phyloP scores from a whole-genome alignment of 2,797 vertebrate species.

The Smutsia temminckii region DNA sequence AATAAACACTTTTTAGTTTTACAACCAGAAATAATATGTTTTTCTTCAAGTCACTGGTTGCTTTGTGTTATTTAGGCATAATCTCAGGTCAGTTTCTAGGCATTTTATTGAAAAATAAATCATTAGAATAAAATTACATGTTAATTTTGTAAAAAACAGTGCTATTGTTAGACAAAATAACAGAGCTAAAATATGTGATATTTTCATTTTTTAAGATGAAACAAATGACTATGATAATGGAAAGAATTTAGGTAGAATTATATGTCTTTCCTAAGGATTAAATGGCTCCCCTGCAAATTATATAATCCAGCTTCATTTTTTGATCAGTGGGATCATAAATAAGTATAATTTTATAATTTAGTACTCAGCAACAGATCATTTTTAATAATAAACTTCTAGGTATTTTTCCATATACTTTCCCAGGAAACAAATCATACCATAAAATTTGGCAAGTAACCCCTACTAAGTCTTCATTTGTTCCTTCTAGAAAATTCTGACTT shows the following conservation, averaged over 20 bases:
- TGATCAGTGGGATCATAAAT: background rate
- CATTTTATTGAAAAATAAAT: constrained; percentile 33
- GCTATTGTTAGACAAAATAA: constrained; percentile 28
- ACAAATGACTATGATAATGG: constrained; percentile 17
- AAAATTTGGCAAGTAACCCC: constrained; percentile 19
- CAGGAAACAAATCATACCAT: background rate
- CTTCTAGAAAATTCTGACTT: constrained; percentile 37
- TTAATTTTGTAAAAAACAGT: constrained; percentile 2
- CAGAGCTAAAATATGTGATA: background rate
- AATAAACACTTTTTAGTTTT: constrained; percentile 15
- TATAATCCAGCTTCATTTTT: constrained; percentile 16
- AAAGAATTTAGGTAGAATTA: constrained; percentile 39
- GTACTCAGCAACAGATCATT: background rate
- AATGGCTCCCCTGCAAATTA: background rate
- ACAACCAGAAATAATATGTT: constrained; percentile 26
- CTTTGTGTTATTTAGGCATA: background rate
- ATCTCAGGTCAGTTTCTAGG: constrained; percentile 2
- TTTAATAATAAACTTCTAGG: constrained; percentile 23
- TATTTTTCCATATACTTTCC: constrained; percentile 19
- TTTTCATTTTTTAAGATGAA: constrained; percentile 38
- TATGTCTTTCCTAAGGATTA: constrained; percentile 31
- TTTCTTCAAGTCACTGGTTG: constrained; percentile 12
- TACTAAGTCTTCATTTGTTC: constrained; percentile 2
- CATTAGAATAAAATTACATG: constrained; percentile 39
- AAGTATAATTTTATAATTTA: constrained; percentile 43